Evolutionary conservation across 2,888 invertebrate genomes (phyloP).

Genomic region (Sphecodes monilicornis): DNA sequence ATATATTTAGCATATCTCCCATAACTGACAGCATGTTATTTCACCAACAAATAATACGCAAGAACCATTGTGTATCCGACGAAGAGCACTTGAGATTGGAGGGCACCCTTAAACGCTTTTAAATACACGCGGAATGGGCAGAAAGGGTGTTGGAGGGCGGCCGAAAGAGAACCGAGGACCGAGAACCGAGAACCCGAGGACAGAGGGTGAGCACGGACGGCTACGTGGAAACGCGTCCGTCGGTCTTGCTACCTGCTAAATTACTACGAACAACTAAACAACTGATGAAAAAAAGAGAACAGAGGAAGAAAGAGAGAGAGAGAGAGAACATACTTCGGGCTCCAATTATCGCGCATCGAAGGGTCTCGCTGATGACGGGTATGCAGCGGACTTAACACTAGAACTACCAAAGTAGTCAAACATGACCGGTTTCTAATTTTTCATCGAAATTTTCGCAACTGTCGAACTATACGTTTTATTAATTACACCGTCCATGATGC

Average conservation of each 20-base stretch:
- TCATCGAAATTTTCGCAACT: neutral
- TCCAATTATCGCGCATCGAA: conserved; percentile 71
- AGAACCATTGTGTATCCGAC: conserved; percentile 76
- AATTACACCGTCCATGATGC: neutral
- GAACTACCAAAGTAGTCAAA: neutral
- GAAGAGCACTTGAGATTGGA: conserved; percentile 76
- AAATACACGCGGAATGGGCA: conserved; percentile 74
- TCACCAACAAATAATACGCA: conserved; percentile 82
- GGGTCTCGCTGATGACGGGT: conserved; percentile 34
- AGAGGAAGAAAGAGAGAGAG: neutral
- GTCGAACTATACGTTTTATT: neutral
- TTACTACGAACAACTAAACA: conserved; percentile 66
- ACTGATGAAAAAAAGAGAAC: conserved; percentile 41
- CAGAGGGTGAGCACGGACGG: conserved; percentile 38
- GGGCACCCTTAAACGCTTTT: conserved; percentile 80
- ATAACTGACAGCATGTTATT: conserved; percentile 83
- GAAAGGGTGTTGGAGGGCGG: conserved; percentile 58
- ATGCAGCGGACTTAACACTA: conserved; percentile 4
- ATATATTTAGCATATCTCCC: conserved; percentile 81
- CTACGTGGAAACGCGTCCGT: conserved; percentile 50
- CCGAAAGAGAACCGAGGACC: conserved; percentile 38
- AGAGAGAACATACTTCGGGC: conserved; percentile 59
- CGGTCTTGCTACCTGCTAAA: conserved; percentile 73
- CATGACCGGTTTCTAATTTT: neutral
- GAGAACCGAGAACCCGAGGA: conserved; percentile 26